Percentiles rank a stretch among this genome's conserved stretches.
phyloP scores from a whole-genome alignment of 2,797 vertebrate genomes.

The Falco novaeseelandiae region DNA sequence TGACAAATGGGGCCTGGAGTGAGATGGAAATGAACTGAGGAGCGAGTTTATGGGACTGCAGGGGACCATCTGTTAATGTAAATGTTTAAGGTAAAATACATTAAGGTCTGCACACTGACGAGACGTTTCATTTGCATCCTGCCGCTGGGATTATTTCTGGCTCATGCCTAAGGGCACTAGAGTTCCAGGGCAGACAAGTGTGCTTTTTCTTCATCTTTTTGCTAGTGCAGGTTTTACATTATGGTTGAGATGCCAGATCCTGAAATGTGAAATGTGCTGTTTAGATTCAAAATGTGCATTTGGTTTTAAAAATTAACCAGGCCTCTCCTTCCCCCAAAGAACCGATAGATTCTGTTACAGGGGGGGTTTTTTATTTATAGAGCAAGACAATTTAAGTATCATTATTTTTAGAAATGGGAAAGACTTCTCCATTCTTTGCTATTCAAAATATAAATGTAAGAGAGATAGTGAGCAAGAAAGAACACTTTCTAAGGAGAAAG shows the following conservation, averaged over 20 bases:
- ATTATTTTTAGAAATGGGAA: background rate
- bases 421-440: background rate
- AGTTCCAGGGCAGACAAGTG: conserved; percentile 9
- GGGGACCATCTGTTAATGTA: conserved; percentile 82
- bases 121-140: conserved; percentile 77
- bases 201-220: conserved; percentile 39
- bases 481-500: background rate
- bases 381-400: background rate
- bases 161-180: conserved; percentile 38
- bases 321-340: background rate
- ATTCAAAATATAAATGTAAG: background rate
- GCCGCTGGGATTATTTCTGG: conserved; percentile 69
- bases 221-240: background rate
- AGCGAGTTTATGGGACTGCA: conserved; percentile 75
- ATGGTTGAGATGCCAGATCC: background rate
- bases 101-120: conserved; percentile 64
- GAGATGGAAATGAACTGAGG: conserved; percentile 75
- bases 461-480: background rate
- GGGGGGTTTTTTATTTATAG: background rate
- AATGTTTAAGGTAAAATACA: conserved; percentile 81
- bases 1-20: conserved; percentile 72
- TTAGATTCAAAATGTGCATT: conserved; percentile 2
- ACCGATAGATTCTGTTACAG: background rate
- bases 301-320: conserved; percentile 2
- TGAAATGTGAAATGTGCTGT: background rate